Evolutionary conservation across 2,888 invertebrate genomes (phyloP).

Genomic region (Chaetogeoica ovagalla): DNA sequence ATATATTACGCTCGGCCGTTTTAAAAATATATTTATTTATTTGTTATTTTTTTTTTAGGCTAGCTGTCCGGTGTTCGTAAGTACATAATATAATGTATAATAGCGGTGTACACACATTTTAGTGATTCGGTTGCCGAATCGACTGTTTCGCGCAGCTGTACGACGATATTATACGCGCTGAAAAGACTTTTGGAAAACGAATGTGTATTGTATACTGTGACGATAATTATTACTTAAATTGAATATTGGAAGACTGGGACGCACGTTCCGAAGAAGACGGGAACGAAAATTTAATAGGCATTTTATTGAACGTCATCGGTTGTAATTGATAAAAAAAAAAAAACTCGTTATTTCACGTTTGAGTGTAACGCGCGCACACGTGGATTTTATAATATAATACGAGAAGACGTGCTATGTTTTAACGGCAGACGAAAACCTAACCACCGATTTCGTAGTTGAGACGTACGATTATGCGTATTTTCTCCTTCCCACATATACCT

Average conservation of each 20-base stretch:
- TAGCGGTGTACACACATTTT: too few species aligned
- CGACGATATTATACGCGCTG: too few species aligned
- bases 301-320: background rate
- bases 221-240: too few species aligned
- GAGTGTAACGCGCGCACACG: too few species aligned
- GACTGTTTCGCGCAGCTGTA: background rate
- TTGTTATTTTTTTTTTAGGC: constrained; percentile 6
- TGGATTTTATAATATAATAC: background rate
- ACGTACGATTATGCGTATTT: background rate
- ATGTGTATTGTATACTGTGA: too few species aligned
- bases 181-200: background rate
- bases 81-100: too few species aligned
- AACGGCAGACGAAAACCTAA: background rate
- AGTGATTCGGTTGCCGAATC: background rate
- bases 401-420: background rate
- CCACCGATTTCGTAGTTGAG: background rate
- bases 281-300: constrained; percentile 1
- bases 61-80: background rate
- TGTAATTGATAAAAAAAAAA: background rate
- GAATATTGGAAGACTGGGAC: background rate
- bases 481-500: too few species aligned
- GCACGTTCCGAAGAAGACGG: background rate
- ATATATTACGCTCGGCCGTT: too few species aligned
- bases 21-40: background rate
- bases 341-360: background rate